Evolutionary conservation across 2,797 vertebrate genomes (phyloP), one percentile per base, ranked within the genome.

Genomic region (Danio jaintianensis): DNA sequence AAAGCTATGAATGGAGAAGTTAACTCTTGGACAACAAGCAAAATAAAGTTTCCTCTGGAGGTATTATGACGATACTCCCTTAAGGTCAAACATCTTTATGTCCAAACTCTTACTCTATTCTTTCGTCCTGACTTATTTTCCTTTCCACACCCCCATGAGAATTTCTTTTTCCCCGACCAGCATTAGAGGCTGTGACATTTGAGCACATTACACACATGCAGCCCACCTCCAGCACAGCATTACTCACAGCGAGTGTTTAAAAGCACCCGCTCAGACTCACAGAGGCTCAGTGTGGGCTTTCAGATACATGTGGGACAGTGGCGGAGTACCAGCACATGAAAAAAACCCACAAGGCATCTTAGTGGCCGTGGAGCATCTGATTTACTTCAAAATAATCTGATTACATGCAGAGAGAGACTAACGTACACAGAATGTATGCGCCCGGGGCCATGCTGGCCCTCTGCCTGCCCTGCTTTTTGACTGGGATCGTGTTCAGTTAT

Each of bases 211-310:
- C 73, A 80, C 29, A 29, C 86, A 86, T 81, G 81, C 68, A 74
- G 47, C 45, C 70, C 90, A 73, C 94, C 92, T 93, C 92, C 94
- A 92, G 91, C 91, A 78, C 89, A 62, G 93, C 88, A 87, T 92
- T 89, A 93, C 94, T 95, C 95, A 95, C 91, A 87, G 40, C 7
- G 48, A 86, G 87, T 91, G 90, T 91, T 95, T 94, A 94, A 93
- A 83, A 93, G 91, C 91, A 90, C 89, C 90, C 86, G 82, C 68
- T 53, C 83, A 50, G 84, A 18, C 48, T 73, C 85, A 80, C 82
- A 78, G 81, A 82, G 85, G 18, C 82, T 83, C 85, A 85, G 79
- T 82, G 82, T 52, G 29, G 29, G 3, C 50, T 58, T 87, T 50
- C 81, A 2, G 87, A 88, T 63, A 82, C 83, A 66, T 36, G 36